Base-by-base conservation (phyloP, 2,113 vertebrate species). In the Sebastes fasciatus region DNA sequence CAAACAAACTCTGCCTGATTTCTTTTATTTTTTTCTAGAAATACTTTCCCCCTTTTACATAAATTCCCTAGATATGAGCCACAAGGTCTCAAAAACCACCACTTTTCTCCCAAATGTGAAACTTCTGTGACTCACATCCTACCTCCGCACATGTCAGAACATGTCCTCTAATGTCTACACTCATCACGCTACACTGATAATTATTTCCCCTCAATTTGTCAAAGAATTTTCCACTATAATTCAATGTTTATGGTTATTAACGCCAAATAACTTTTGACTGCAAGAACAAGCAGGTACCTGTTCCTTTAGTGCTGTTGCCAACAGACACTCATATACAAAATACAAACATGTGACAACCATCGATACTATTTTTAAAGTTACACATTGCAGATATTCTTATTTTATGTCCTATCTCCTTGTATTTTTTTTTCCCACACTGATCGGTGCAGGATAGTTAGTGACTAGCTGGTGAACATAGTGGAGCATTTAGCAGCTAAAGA, bases 101-200 rank as follows among this genome's bases (percentile, higher is more conserved):
- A 68, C n/a, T 75, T 79, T 58, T 69, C 58, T 14, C 42, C 64
- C 4, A 46, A 63, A 82, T 42, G 16, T 84, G 54, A 83, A 74
- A 77, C 12, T 8, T 19, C 0, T 26, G 26, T 91, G 91, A 89
- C 80, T 92, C 90, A 91, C 67, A 63, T 78, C 40, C 42, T 49
- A 76, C 51, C 9, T 51, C 74, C 9, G 62, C 48, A 5, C 34
- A 76, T 34, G 74, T 83, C 57, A 82, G 45, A 86, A 72, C 79
- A 63, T 9, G 57, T 74, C 60, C 19, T 67, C 63, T 8, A 21
- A 48, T 63, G 64, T 60, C 74, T 76, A 43, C 54, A 62, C 34
- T 34, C 34, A 16, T 81, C 7, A 49, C 5, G 4, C 49, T 55
- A 48, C 8, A 65, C 64, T 40, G 45, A 26, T 57, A 67, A 88